Evolutionary conservation across 2,797 vertebrate species (phyloP).

Genomic region (Bothrops alternatus): DNA sequence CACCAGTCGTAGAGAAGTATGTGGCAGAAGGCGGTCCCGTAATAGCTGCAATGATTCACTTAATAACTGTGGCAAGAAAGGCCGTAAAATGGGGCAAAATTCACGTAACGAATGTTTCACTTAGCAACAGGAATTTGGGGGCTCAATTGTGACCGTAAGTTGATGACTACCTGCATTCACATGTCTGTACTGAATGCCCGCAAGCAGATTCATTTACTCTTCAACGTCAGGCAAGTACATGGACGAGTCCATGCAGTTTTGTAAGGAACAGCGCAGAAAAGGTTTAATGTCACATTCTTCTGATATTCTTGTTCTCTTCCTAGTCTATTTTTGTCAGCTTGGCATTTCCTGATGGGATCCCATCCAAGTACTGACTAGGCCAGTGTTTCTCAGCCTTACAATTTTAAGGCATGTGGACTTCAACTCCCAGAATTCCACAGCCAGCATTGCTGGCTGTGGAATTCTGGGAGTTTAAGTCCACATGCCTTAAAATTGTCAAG

Average conservation of each 20-base stretch:
- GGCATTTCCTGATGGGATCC: neutral
- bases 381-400: too few relatives aligned
- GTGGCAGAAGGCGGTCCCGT: too few relatives aligned
- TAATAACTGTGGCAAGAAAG: neutral
- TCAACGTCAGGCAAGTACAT: neutral
- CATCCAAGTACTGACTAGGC: neutral
- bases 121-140: neutral
- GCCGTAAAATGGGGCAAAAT: neutral
- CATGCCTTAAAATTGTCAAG: too few relatives aligned
- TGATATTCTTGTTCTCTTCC: neutral
- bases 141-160: neutral
- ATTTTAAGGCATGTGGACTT: too few relatives aligned
- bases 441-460: too few relatives aligned
- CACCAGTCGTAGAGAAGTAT: too few relatives aligned
- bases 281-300: neutral
- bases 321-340: neutral
- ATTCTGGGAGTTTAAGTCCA: too few relatives aligned
- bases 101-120: neutral
- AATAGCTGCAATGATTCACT: neutral
- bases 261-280: neutral
- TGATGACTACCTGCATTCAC: neutral
- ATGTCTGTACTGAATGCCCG: neutral
- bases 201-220: neutral
- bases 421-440: too few relatives aligned
- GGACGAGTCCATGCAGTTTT: neutral